Evolutionary conservation across 2,888 invertebrate species (phyloP).

Genomic region (Metopia argyrocephala): DNA sequence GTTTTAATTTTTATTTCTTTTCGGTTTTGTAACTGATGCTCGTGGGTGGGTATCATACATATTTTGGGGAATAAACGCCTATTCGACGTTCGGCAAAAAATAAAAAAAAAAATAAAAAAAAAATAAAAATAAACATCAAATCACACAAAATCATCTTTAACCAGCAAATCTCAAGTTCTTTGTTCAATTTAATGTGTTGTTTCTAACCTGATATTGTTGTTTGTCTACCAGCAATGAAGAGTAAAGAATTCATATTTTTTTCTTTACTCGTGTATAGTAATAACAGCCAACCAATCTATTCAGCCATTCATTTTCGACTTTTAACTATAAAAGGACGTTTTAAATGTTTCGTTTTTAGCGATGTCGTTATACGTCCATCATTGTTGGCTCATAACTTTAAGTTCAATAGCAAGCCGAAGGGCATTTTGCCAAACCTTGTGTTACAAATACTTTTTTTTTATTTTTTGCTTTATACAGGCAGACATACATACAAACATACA

Average conservation of each 20-base stretch:
- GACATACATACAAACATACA: neutral
- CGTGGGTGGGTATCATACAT: conserved; percentile 78
- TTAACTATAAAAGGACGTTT: conserved; percentile 58
- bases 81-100: conserved; percentile 66
- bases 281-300: conserved; percentile 43
- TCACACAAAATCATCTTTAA: conserved; percentile 57
- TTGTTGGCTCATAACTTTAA: conserved; percentile 76
- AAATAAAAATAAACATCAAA: conserved; percentile 7
- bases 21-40: conserved; percentile 67
- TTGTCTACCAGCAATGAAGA: conserved; percentile 43
- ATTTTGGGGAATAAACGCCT: conserved; percentile 77
- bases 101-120: conserved; percentile 4
- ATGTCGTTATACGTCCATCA: conserved; percentile 75
- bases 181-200: conserved; percentile 41
- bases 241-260: conserved; percentile 41
- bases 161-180: conserved; percentile 54
- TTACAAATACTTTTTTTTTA: conserved; percentile 50
- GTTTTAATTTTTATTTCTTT: conserved; percentile 32
- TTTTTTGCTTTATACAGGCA: conserved; percentile 29
- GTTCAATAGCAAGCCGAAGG: conserved; percentile 78
- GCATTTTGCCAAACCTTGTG: conserved; percentile 77
- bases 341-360: conserved; percentile 65
- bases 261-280: conserved; percentile 27
- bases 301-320: conserved; percentile 47
- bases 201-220: conserved; percentile 59